phyloP scores from a whole-genome alignment of 1,140 invertebrate species.

The Leptopilina boulardi region DNA sequence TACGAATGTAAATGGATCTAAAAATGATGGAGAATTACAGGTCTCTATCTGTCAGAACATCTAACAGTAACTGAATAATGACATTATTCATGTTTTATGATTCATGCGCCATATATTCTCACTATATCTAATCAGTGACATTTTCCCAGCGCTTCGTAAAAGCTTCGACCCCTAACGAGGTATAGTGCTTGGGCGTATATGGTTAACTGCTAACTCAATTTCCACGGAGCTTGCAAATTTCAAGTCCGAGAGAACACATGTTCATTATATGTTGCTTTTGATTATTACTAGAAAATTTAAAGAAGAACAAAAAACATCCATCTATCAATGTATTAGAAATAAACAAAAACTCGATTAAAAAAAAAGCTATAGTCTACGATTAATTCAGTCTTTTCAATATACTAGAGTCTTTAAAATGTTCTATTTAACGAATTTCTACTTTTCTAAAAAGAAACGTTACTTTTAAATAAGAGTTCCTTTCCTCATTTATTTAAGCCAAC shows the following conservation, averaged over 20 bases:
- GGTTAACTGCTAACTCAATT: slow-evolving; percentile 40
- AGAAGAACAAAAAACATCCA: background rate
- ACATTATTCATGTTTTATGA: slow-evolving; percentile 28
- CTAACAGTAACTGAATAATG: slow-evolving; percentile 7
- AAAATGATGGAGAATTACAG: slow-evolving; percentile 4
- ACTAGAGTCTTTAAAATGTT: too few species aligned
- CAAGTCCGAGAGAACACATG: slow-evolving; percentile 15
- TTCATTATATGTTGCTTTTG: slow-evolving; percentile 12
- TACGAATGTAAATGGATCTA: background rate
- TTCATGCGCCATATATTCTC: slow-evolving; percentile 28
- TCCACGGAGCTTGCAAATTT: slow-evolving; percentile 4
- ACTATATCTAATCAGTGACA: slow-evolving; percentile 35
- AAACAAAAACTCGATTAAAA: background rate
- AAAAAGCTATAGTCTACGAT: too few species aligned
- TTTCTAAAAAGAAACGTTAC: too few species aligned
- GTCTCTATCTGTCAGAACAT: background rate
- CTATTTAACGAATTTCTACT: too few species aligned
- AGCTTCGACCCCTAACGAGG: slow-evolving; percentile 36
- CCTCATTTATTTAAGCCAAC: too few species aligned
- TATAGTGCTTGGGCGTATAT: slow-evolving; percentile 31
- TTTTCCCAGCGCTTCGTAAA: slow-evolving; percentile 16
- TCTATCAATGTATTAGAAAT: background rate
- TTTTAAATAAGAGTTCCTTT: too few species aligned
- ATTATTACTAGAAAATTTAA: background rate
- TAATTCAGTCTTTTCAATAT: too few species aligned